Percentiles rank a stretch among this genome's conserved stretches.
phyloP scores from a whole-genome alignment of 1,140 invertebrate genomes.

The Cotesia glomerata region DNA sequence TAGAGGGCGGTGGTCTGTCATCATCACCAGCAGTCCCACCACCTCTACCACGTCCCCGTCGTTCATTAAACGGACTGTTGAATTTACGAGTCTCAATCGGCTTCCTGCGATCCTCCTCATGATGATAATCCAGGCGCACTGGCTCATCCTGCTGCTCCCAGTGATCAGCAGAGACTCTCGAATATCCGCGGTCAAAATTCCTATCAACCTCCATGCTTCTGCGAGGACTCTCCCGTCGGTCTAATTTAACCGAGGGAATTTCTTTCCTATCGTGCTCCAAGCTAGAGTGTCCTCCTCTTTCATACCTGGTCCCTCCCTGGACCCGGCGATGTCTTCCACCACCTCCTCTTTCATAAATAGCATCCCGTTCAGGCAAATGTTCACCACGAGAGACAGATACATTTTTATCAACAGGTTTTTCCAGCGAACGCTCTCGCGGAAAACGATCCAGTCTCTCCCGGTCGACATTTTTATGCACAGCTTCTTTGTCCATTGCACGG shows the following conservation, averaged over 20 bases:
- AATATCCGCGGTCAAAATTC: constrained; percentile 53
- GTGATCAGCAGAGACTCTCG: constrained; percentile 48
- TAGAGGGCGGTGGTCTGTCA: constrained; percentile 44
- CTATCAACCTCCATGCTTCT: constrained; percentile 49
- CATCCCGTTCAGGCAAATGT: constrained; percentile 41
- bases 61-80: constrained; percentile 55
- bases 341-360: constrained; percentile 46
- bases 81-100: constrained; percentile 50
- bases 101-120: constrained; percentile 57
- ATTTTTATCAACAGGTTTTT: constrained; percentile 45
- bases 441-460: constrained; percentile 50
- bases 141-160: constrained; percentile 58
- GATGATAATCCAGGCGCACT: constrained; percentile 50
- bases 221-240: constrained; percentile 50
- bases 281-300: constrained; percentile 41
- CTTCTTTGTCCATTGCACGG: constrained; percentile 47
- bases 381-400: constrained; percentile 29
- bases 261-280: constrained; percentile 50
- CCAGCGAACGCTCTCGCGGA: constrained; percentile 49
- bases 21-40: constrained; percentile 27
- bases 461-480: constrained; percentile 43
- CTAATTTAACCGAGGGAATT: constrained; percentile 46
- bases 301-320: constrained; percentile 40
- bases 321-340: constrained; percentile 49
- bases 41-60: constrained; percentile 41